Evolutionary conservation across 2,888 invertebrate species (phyloP), one percentile per base, ranked within the genome.

Genomic region (Physocephala rufipes): DNA sequence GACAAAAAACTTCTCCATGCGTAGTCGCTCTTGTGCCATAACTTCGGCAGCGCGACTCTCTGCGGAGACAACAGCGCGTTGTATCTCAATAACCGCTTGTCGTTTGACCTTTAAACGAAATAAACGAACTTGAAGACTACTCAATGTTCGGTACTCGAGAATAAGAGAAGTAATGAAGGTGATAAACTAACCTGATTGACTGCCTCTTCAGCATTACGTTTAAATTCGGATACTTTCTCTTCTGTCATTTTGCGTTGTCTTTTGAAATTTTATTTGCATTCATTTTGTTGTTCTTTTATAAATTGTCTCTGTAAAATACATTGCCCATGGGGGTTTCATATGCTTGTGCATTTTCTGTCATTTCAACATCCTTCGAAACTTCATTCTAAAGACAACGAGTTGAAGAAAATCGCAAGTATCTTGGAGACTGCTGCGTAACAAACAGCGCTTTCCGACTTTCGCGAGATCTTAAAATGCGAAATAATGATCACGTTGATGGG

Each of bases 41-140:
- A 94, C 88, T 84, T 96, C 96, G 72, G 91, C 90, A 0, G 96
- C 95, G 78, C 94, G 92, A 28, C 90, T 90, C 83, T 97, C 97
- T 0, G 96, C 95, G 0, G 94, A 88, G 67, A 92, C 91, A 3
- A 93, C 95, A 0, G 96, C 96, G 62, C 96, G 90, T 84, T 97
- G 96, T 67, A 97, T 89, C 84, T 97, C 97, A n/a, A 93, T 88
- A 71, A 97, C 91, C 0, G 97, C 97, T 82, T 95, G 96, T 1
- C 96, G 90, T 82, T 96, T 96, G 70, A 97, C 96, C 85, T 89
- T 92, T 0, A 47, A 24, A 15, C 1, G 16, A 19, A 21, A 26
- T 26, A 47, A 49, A 24, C 3, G 26, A 1, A 74, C 4, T 36
- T 36, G 36, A 36, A 9, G 36, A 36, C 36, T 36, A 9, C 36